Conservation (phyloP, 2,113 vertebrate species). For the Ramphastos sulfuratus region DNA sequence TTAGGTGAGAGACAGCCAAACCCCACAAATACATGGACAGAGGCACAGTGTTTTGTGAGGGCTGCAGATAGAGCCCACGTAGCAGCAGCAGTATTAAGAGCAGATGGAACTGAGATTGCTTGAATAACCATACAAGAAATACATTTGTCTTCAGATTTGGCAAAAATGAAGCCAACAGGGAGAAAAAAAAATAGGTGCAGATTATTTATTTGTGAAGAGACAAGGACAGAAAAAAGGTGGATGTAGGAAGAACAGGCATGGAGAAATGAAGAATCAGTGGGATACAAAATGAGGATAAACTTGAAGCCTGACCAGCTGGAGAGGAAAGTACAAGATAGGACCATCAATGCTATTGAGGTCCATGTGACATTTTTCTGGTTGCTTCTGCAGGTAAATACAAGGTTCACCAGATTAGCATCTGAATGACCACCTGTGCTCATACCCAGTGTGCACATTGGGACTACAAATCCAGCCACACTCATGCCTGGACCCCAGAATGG, state of each 20-base stretch:
- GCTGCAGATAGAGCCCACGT: rapidly evolving
- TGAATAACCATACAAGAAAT: background rate
- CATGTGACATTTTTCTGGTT: background rate
- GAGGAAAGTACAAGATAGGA: background rate
- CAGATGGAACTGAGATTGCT: background rate
- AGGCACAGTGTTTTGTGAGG: rapidly evolving
- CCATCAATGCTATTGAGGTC: background rate
- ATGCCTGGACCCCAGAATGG: background rate
- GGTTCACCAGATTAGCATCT: background rate
- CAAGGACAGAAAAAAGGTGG: background rate
- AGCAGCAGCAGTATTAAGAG: background rate
- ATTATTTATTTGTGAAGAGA: background rate
- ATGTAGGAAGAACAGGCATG: background rate
- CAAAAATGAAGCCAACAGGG: background rate
- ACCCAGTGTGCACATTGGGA: rapidly evolving
- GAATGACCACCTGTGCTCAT: background rate
- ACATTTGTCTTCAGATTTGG: background rate
- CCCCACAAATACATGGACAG: background rate
- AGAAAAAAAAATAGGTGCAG: rapidly evolving
- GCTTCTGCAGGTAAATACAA: background rate
- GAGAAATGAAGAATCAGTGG: background rate
- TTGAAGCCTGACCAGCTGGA: background rate
- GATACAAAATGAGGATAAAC: background rate
- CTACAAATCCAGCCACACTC: background rate
- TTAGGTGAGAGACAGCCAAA: background rate